These are phyloP conservation scores for Stictocephala bisonia DNA, from an alignment of 2,888 invertebrate genomes.

Conservation along the genomic window DNA sequence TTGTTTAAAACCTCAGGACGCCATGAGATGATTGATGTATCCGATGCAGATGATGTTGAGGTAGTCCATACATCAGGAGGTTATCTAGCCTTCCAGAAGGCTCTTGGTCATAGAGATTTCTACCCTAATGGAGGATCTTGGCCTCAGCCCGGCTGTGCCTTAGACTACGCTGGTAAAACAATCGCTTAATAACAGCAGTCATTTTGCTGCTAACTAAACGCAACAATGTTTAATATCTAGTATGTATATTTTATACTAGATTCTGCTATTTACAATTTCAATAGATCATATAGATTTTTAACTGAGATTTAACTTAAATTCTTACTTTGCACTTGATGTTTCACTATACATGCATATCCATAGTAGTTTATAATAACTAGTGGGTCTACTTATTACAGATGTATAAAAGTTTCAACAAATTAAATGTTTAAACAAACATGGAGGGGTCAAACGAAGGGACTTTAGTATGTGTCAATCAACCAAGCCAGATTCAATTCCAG, in stretches of 20 bases:
- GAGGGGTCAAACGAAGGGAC: too few relatives aligned
- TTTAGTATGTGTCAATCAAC: too few relatives aligned
- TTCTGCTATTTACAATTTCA: not conserved
- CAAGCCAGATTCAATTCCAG: too few relatives aligned
- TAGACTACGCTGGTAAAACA: constrained; percentile 70
- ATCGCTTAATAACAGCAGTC: too few relatives aligned
- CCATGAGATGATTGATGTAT: constrained; percentile 69
- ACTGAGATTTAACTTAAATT: not conserved
- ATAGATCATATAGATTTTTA: not conserved
- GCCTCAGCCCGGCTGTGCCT: constrained; percentile 70
- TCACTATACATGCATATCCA: too few relatives aligned
- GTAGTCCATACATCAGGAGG: constrained; percentile 74
- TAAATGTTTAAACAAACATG: too few relatives aligned
- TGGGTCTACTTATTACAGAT: too few relatives aligned
- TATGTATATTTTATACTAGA: not conserved
- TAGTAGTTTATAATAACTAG: too few relatives aligned
- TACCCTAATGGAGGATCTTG: constrained; percentile 71
- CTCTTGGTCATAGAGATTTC: constrained; percentile 73
- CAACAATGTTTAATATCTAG: too few relatives aligned
- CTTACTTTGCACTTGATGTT: too few relatives aligned
- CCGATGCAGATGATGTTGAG: constrained; percentile 72
- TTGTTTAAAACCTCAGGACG: constrained; percentile 69
- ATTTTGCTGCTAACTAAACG: too few relatives aligned
- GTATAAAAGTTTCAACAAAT: too few relatives aligned
- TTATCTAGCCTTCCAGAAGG: constrained; percentile 70